A percentile compares a stretch with the other conserved stretches of the same genome.
These are phyloP conservation scores for Armadillidium nasatum DNA, from an alignment of 1,140 invertebrate genomes.

Conservation along the genomic window DNA sequence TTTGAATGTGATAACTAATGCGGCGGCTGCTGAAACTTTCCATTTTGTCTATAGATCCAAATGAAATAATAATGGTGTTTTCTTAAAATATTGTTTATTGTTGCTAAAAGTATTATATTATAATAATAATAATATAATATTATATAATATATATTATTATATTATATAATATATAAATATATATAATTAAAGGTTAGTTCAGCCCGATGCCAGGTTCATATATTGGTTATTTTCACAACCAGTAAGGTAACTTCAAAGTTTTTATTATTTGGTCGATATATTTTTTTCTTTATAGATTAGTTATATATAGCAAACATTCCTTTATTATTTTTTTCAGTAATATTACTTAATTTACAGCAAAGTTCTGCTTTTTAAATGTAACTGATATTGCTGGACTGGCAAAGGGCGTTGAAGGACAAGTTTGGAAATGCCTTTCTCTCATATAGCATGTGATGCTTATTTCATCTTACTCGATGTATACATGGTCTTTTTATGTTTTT, in stretches of 20 bases:
- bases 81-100: too few relatives aligned
- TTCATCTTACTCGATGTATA: conserved; percentile 86
- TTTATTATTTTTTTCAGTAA: background rate
- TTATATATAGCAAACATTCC: background rate
- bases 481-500: too few relatives aligned
- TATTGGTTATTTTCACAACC: conserved; percentile 89
- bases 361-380: conserved; percentile 94
- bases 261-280: background rate
- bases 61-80: too few relatives aligned
- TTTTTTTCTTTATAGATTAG: background rate
- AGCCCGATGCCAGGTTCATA: conserved; percentile 96
- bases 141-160: too few relatives aligned
- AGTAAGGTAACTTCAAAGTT: conserved; percentile 63
- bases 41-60: conserved; percentile 99
- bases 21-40: conserved; percentile 94
- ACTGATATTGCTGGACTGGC: conserved; percentile 98
- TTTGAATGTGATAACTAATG: conserved; percentile 98
- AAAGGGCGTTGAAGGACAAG: conserved; percentile 97
- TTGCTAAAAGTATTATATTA: too few relatives aligned
- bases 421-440: conserved; percentile 96
- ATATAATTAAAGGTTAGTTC: too few relatives aligned
- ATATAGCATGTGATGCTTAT: conserved; percentile 99
- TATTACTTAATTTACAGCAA: conserved; percentile 75
- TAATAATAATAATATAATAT: too few relatives aligned
- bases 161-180: too few relatives aligned